phyloP scores from a whole-genome alignment of 1,140 invertebrate species.

The Macrobrachium nipponense region DNA sequence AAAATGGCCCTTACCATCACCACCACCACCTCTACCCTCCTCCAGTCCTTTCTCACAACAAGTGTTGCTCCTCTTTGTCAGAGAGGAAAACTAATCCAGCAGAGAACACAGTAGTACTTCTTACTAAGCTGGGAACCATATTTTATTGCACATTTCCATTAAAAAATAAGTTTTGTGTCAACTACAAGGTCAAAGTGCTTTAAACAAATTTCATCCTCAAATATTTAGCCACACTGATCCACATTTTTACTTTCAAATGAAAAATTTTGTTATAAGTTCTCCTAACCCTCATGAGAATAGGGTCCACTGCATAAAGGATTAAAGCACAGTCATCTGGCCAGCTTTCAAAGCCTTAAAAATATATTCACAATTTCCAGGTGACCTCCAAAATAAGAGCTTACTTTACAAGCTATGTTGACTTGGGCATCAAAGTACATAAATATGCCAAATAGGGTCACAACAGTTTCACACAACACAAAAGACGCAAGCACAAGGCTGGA shows the following conservation, averaged over 20 bases:
- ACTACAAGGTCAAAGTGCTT: conserved; percentile 44
- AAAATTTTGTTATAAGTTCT: conserved; percentile 36
- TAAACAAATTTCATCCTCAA: conserved; percentile 43
- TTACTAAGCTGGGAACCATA: conserved; percentile 34
- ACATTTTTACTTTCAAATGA: conserved; percentile 35
- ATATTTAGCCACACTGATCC: conserved; percentile 39
- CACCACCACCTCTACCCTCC: conserved; percentile 54
- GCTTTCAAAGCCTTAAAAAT: not conserved
- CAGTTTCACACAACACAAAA: conserved; percentile 42
- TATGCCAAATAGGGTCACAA: conserved; percentile 44
- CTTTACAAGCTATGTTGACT: conserved; percentile 10
- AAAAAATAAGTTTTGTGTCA: conserved; percentile 53
- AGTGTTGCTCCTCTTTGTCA: conserved; percentile 19
- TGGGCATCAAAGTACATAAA: conserved; percentile 39
- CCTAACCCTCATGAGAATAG: conserved; percentile 12
- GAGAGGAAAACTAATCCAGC: conserved; percentile 22
- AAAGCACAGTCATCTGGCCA: conserved; percentile 35
- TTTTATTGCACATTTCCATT: conserved; percentile 57
- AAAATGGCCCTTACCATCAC: conserved; percentile 35
- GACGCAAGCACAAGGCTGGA: conserved; percentile 35
- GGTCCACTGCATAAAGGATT: conserved; percentile 41
- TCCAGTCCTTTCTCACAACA: conserved; percentile 11
- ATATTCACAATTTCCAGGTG: not conserved
- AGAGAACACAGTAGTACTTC: conserved; percentile 18
- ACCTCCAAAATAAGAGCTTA: no score